A percentile compares a stretch with the other conserved stretches of the same genome.
Evolutionary conservation across 2,113 vertebrate genomes (phyloP).

Genomic region (Microcebus griseorufus): DNA sequence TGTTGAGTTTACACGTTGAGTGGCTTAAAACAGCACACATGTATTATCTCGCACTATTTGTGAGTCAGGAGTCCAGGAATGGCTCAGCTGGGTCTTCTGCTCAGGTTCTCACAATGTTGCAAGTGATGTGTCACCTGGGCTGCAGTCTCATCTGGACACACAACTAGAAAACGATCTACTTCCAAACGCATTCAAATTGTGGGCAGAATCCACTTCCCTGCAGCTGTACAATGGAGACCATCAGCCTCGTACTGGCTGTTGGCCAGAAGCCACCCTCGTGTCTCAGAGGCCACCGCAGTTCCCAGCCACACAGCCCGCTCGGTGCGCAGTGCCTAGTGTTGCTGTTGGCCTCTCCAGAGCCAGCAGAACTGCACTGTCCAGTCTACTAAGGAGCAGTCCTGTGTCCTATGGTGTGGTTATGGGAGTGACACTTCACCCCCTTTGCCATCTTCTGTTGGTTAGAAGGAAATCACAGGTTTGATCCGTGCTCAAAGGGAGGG

Average conservation of each 20-base stretch:
- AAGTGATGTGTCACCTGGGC: background rate
- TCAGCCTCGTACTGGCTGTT: background rate
- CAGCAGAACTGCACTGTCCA: background rate
- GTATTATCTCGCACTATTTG: background rate
- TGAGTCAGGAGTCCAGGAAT: background rate
- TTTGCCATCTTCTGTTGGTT: background rate
- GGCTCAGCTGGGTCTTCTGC: background rate
- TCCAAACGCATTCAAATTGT: background rate
- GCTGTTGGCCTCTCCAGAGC: background rate
- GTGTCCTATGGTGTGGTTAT: fast-evolving
- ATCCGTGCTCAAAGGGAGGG: background rate
- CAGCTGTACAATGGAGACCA: background rate
- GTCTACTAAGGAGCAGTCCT: no score
- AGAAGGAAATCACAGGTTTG: background rate
- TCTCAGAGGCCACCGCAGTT: no score
- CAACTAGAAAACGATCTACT: background rate
- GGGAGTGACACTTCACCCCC: background rate
- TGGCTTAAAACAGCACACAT: background rate
- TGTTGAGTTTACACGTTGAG: background rate
- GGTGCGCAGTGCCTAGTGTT: no score
- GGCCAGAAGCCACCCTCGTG: background rate
- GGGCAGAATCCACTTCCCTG: background rate
- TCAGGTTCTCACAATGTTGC: background rate
- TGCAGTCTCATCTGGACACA: background rate
- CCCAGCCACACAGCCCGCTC: no score